Percentiles rank a stretch among this genome's conserved stretches.
These are phyloP conservation scores for Ariolimax columbianus DNA, from an alignment of 2,888 invertebrate genomes.

Conservation along the genomic window DNA sequence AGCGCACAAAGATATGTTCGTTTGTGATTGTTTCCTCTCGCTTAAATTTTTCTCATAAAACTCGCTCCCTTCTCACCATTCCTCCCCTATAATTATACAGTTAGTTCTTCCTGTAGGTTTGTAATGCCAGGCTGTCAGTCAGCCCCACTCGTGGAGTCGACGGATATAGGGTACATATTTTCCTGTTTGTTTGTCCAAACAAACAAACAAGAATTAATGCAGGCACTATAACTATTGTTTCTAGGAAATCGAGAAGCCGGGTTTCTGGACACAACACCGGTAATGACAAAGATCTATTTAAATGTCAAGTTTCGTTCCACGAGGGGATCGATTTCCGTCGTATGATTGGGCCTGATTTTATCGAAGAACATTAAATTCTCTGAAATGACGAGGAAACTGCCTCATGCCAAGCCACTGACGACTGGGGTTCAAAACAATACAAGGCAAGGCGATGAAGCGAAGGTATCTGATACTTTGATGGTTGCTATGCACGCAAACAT, in stretches of 20 bases:
- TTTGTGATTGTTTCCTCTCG: too few species aligned
- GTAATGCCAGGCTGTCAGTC: too few species aligned
- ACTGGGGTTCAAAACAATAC: not conserved
- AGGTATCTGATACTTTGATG: not conserved
- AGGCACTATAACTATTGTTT: not conserved
- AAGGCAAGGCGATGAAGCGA: not conserved
- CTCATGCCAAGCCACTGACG: not conserved
- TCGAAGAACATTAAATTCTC: not conserved
- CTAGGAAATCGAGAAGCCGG: not conserved
- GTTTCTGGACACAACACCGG: not conserved
- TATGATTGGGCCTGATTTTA: not conserved
- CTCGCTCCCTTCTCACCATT: too few species aligned
- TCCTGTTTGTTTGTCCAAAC: too few species aligned
- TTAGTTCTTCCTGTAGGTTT: too few species aligned
- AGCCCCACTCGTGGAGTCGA: too few species aligned
- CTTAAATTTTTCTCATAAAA: too few species aligned
- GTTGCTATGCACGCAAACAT: not conserved
- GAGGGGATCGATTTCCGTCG: not conserved
- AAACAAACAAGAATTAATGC: too few species aligned
- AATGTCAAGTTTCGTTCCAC: not conserved
- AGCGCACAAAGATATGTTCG: too few species aligned
- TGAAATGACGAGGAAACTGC: not conserved
- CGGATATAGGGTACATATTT: too few species aligned
- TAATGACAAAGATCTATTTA: not conserved
- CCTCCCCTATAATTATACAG: too few species aligned